These are phyloP conservation scores for Myotis daubentonii DNA, from an alignment of 2,797 vertebrate genomes.

Conservation along the genomic window DNA sequence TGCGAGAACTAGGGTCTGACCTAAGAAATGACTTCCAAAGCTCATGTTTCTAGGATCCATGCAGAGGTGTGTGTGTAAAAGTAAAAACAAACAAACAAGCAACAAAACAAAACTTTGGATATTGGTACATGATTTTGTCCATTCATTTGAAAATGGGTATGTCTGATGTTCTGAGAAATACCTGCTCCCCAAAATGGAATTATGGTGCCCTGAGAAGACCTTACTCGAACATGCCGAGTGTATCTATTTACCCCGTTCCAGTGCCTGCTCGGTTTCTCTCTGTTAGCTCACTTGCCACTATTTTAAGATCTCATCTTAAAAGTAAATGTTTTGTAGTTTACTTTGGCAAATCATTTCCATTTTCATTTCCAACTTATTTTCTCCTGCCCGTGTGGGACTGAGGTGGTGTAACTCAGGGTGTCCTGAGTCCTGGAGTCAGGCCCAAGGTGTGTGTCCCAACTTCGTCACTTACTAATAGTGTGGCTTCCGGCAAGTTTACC, in stretches of 20 bases:
- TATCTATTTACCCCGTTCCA: background rate
- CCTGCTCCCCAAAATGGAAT: background rate
- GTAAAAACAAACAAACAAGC: too few relatives aligned
- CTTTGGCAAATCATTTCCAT: slow-evolving; percentile 72
- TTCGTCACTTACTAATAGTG: background rate
- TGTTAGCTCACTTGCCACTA: slow-evolving; percentile 49
- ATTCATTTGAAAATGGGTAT: background rate
- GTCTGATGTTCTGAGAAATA: background rate
- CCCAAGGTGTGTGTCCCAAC: background rate
- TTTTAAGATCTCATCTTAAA: slow-evolving; percentile 75
- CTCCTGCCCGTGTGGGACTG: background rate
- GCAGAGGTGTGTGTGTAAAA: background rate
- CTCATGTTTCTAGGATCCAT: background rate
- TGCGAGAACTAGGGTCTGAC: background rate
- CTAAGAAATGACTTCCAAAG: background rate
- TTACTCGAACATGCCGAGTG: background rate
- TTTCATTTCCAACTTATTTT: slow-evolving; percentile 61
- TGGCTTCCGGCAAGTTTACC: background rate
- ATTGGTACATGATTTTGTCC: background rate
- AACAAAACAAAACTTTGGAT: background rate
- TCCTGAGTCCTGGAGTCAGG: background rate
- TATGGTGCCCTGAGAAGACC: background rate
- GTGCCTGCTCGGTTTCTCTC: background rate
- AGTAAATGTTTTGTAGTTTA: slow-evolving; percentile 70
- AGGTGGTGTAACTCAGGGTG: background rate